Evolutionary conservation across 2,113 vertebrate genomes (phyloP).

Genomic region (Formicarius rufipectus): DNA sequence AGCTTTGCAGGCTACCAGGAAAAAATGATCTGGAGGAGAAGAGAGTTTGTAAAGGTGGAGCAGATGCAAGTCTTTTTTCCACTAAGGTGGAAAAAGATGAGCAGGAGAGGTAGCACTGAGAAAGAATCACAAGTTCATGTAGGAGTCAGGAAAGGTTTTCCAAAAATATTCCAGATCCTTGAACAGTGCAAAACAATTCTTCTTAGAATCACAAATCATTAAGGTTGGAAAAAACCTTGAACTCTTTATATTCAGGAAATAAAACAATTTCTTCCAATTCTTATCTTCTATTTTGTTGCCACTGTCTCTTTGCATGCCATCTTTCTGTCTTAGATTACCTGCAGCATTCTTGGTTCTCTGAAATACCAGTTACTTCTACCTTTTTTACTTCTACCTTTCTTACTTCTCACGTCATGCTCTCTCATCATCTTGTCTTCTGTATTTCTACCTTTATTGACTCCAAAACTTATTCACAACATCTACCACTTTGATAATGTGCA

Average conservation of each 20-base stretch:
- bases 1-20: neutral
- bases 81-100: neutral
- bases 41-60: neutral
- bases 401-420: fast-evolving
- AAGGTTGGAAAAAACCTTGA: neutral
- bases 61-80: neutral
- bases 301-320: neutral
- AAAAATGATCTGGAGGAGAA: neutral
- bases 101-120: neutral
- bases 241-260: neutral
- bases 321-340: neutral
- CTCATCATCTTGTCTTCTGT: neutral
- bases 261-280: neutral
- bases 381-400: neutral
- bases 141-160: neutral
- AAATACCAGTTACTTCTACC: neutral
- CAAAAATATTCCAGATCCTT: neutral
- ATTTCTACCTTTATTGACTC: neutral
- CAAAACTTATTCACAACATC: neutral
- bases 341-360: neutral
- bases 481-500: neutral
- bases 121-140: neutral
- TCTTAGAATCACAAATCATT: neutral
- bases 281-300: neutral
- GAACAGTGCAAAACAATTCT: neutral